Evolutionary conservation across 2,888 invertebrate genomes (phyloP).

Genomic region (Yponomeuta plumbellus): DNA sequence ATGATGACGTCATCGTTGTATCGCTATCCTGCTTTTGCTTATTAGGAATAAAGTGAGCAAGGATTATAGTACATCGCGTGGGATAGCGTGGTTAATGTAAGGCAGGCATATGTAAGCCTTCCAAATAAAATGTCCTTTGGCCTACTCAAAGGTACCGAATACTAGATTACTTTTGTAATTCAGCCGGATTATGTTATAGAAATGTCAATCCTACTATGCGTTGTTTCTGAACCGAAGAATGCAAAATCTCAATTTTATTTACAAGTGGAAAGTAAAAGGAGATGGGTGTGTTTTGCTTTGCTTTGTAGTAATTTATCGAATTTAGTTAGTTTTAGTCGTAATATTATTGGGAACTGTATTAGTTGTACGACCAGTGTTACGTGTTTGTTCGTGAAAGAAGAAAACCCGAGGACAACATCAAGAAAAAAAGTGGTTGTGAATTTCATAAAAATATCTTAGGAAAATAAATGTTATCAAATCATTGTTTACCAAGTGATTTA

Average conservation of each 20-base stretch:
- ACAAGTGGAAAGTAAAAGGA: conserved; percentile 58
- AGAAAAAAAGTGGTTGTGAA: not conserved
- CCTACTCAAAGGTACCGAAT: not conserved
- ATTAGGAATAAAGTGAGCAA: too few relatives aligned
- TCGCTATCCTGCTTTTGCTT: too few relatives aligned
- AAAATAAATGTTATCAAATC: not conserved
- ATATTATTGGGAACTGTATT: conserved; percentile 1
- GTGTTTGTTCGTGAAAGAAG: conserved; percentile 3
- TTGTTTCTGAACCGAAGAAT: conserved; percentile 9
- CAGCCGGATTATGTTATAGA: not conserved
- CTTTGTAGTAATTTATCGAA: conserved; percentile 38
- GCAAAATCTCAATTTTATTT: conserved; percentile 45
- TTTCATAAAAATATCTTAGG: not conserved
- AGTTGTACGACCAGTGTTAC: not conserved
- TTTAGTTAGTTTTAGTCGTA: conserved; percentile 30
- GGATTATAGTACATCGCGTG: too few relatives aligned
- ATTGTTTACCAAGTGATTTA: conserved; percentile 1
- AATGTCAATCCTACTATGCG: not conserved
- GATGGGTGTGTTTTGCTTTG: conserved; percentile 65
- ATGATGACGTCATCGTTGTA: too few relatives aligned
- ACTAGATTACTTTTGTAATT: not conserved
- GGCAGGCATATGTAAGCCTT: not conserved
- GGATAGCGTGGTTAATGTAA: not conserved
- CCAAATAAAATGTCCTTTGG: not conserved
- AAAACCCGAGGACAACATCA: not conserved